Base-by-base conservation (phyloP, 2,888 invertebrate species). In the Eupithecia exiguata region DNA sequence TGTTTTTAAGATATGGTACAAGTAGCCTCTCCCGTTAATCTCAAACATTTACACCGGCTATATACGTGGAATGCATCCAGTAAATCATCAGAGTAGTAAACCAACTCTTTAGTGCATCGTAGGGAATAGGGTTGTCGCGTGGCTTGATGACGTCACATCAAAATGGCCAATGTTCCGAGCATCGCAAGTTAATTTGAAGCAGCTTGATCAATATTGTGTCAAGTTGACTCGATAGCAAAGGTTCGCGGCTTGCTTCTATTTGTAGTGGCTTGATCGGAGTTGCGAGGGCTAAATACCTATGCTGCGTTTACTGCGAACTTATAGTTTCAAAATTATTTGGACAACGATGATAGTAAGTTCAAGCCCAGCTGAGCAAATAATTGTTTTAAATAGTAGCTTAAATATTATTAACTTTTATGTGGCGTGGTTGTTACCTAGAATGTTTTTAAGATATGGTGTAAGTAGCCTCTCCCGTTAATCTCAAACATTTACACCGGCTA, bases 1-100 rank as follows among this genome's bases (percentile, higher is more conserved):
- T 62, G 40, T 61, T 71, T 71, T 53, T 65, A 25, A 62, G 53
- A 70, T 35, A 68, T 58, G 46, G 21, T 53, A 53, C 49, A 70
- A 85, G 87, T 84, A 84, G 86, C 82, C 81, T 82, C 76, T 78
- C 80, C 86, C 83, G 85, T 87, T 87, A 86, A 87, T 86, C 87
- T 84, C 79, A 82, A 84, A 85, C 86, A 86, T 89, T 88, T 87
- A 88, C 85, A 85, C 83, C 84, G 80, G 85, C 83, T 76, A 85
- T 87, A 85, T 83, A 85, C 74, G 79, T 79, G 85, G 87, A 91
- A 93, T 92, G 91, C 90, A 90, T 85, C 89, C 88, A 92, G 88
- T 93, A 92, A 93, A 92, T 93, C 92, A 92, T 92, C 90, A 81
- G 84, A 84, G 86, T 84, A 87, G 85, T 92, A 92, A 92, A 92